phyloP scores from a whole-genome alignment of 2,797 vertebrate species.

The Muscicapa comitata region DNA sequence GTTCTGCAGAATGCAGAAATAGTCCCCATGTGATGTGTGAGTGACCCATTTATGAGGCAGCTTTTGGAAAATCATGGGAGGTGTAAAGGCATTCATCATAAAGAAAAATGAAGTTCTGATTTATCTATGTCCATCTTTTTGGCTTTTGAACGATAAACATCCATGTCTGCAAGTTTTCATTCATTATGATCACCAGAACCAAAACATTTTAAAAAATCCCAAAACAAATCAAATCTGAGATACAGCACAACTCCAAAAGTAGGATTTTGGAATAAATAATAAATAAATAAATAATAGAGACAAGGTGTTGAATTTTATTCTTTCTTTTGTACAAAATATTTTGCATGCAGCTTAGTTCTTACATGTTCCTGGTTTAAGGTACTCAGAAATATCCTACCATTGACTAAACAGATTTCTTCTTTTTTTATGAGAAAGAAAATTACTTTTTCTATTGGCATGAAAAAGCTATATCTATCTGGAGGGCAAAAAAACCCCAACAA shows the following conservation, averaged over 20 bases:
- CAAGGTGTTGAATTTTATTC: background rate
- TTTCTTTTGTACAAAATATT: background rate
- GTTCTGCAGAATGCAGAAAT: background rate
- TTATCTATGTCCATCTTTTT: background rate
- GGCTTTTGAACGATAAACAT: background rate
- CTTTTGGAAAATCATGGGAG: background rate
- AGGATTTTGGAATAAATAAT: background rate
- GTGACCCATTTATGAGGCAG: background rate
- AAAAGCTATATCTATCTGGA: background rate
- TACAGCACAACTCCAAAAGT: background rate
- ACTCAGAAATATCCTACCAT: background rate
- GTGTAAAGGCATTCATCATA: background rate
- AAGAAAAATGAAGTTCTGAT: background rate
- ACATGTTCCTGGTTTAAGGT: background rate
- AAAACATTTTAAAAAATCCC: background rate
- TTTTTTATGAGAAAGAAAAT: background rate
- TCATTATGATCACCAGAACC: background rate
- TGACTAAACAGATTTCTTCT: background rate
- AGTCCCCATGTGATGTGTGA: background rate
- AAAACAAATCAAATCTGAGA: background rate
- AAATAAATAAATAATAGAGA: background rate
- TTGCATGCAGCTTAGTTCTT: background rate
- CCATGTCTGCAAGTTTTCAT: background rate
- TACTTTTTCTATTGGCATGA: background rate
- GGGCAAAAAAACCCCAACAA: rapidly evolving